These are phyloP conservation scores for Cephus runcator DNA, from an alignment of 2,888 invertebrate species.

Conservation along the genomic window DNA sequence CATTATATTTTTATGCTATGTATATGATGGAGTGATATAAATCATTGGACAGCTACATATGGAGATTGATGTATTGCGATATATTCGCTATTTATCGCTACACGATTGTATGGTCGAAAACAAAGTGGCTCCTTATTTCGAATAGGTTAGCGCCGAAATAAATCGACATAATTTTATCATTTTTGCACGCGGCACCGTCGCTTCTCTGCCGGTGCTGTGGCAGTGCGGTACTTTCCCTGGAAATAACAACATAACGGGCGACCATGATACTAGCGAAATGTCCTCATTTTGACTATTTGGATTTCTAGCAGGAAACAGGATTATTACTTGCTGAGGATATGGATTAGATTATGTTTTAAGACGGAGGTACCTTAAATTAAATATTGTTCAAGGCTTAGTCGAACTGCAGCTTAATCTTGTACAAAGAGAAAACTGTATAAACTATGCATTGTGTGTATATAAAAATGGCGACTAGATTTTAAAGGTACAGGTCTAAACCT, in stretches of 20 bases:
- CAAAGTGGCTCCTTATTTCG: background rate
- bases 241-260: slow-evolving; percentile 1
- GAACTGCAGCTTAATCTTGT: background rate
- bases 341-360: background rate
- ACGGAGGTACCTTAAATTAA: background rate
- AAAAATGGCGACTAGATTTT: background rate
- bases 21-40: background rate
- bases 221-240: background rate
- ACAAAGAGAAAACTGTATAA: background rate
- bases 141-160: background rate
- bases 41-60: background rate
- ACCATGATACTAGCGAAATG: background rate
- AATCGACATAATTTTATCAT: slow-evolving; percentile 4
- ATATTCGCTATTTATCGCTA: background rate
- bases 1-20: background rate
- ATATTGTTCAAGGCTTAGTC: background rate
- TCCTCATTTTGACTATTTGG: background rate
- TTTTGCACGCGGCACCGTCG: slow-evolving; percentile 3
- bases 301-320: background rate
- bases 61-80: background rate
- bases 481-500: background rate
- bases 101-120: background rate
- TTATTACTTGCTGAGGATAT: background rate
- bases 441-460: background rate
- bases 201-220: background rate